Conservation (phyloP, 2,888 invertebrate species). For the Agonum fuliginosum region DNA sequence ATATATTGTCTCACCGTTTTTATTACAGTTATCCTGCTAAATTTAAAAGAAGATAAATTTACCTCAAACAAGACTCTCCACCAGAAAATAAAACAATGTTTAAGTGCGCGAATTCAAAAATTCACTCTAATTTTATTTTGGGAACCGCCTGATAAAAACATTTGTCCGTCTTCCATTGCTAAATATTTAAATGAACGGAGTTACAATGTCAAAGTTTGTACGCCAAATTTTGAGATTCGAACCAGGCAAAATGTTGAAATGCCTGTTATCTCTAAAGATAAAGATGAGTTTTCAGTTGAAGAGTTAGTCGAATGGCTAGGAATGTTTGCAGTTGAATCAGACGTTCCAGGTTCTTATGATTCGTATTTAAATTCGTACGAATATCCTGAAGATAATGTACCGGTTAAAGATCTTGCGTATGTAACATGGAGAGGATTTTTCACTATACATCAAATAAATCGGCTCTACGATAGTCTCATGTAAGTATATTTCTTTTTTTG, state of each 20-base stretch:
- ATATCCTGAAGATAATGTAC: constrained; percentile 68
- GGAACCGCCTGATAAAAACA: constrained; percentile 73
- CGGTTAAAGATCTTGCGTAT: constrained; percentile 70
- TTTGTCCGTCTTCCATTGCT: constrained; percentile 78
- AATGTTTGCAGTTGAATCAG: constrained; percentile 72
- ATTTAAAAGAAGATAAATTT: constrained; percentile 71
- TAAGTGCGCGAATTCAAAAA: constrained; percentile 70
- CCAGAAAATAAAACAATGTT: constrained; percentile 70
- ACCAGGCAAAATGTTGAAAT: constrained; percentile 70
- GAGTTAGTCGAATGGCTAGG: constrained; percentile 77
- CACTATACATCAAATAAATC: constrained; percentile 69
- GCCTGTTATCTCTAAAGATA: constrained; percentile 68
- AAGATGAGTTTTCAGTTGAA: constrained; percentile 65
- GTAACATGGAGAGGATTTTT: constrained; percentile 75
- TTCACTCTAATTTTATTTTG: constrained; percentile 74
- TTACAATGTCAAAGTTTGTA: constrained; percentile 72
- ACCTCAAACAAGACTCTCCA: constrained; percentile 73
- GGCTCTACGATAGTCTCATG: constrained; percentile 70
- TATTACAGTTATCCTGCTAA: constrained; percentile 74
- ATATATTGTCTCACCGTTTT: constrained; percentile 43
- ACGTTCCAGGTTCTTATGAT: constrained; percentile 68
- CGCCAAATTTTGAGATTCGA: constrained; percentile 69
- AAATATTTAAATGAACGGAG: constrained; percentile 74
- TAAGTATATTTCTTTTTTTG: constrained; percentile 65
- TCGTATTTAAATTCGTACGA: constrained; percentile 71